Evolutionary conservation across 1,140 invertebrate genomes (phyloP).

Genomic region (Chymomyza costata): DNA sequence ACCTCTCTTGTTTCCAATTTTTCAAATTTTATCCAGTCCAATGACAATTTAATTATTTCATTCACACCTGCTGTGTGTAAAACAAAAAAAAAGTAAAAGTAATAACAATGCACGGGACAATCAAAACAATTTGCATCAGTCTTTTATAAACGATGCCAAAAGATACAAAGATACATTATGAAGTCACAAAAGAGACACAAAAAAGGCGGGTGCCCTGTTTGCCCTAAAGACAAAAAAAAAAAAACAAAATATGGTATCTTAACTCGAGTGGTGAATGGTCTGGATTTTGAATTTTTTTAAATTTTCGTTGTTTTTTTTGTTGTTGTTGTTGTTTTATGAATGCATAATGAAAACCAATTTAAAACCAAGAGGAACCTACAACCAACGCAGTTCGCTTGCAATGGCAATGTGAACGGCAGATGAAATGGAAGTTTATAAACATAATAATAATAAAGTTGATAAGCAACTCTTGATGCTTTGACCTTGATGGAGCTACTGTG

Average conservation of each 20-base stretch:
- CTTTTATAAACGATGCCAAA: constrained; percentile 51
- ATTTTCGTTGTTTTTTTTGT: constrained; percentile 12
- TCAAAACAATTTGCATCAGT: constrained; percentile 53
- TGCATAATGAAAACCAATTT: constrained; percentile 68
- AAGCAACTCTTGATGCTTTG: constrained; percentile 56
- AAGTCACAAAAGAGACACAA: constrained; percentile 2
- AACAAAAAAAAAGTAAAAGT: constrained; percentile 28
- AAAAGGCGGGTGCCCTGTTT: constrained; percentile 38
- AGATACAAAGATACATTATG: constrained; percentile 39
- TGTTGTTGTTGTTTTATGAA: constrained; percentile 44
- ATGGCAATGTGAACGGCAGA: constrained; percentile 25
- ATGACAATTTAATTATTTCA: too few species aligned
- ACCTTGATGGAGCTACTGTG: constrained; percentile 38
- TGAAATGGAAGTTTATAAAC: constrained; percentile 2
- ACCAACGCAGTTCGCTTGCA: constrained; percentile 17
- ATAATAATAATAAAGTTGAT: constrained; percentile 35
- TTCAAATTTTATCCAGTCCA: too few species aligned
- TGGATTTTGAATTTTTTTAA: too few species aligned
- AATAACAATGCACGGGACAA: constrained; percentile 30
- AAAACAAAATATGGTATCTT: too few species aligned
- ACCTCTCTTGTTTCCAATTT: too few species aligned
- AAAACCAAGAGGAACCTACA: constrained; percentile 25
- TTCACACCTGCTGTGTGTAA: background rate
- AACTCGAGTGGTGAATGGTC: too few species aligned
- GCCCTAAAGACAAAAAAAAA: constrained; percentile 34